Evolutionary conservation across 1,140 invertebrate genomes (phyloP).

Genomic region (Heliconius nattereri): DNA sequence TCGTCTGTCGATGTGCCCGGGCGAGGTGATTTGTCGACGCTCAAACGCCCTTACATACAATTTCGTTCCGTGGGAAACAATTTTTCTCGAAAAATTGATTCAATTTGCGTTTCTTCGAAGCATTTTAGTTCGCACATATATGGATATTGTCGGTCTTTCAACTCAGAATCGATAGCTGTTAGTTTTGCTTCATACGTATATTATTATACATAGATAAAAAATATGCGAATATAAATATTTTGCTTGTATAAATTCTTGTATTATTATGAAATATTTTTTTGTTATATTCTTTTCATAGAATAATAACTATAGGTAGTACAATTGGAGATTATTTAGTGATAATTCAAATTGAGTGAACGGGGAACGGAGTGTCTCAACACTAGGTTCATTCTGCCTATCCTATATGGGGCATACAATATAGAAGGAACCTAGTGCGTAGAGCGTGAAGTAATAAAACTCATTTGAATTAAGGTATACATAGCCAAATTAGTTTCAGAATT

Average conservation of each 20-base stretch:
- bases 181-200: constrained; percentile 2
- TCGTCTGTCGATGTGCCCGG: constrained; percentile 5
- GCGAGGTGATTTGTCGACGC: background rate
- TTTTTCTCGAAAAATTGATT: constrained; percentile 12
- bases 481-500: too few relatives aligned
- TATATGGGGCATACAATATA: background rate
- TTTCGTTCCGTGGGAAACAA: constrained; percentile 6
- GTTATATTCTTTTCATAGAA: too few relatives aligned
- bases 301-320: too few relatives aligned
- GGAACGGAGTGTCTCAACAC: background rate
- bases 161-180: constrained; percentile 9
- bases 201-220: background rate
- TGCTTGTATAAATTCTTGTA: too few relatives aligned
- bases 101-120: constrained; percentile 11
- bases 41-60: constrained; percentile 7
- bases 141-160: constrained; percentile 9
- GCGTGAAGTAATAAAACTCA: too few relatives aligned
- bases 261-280: too few relatives aligned
- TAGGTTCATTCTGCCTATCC: background rate
- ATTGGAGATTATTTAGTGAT: too few relatives aligned
- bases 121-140: constrained; percentile 8
- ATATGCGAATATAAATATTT: too few relatives aligned
- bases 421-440: too few relatives aligned
- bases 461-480: too few relatives aligned
- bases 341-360: background rate